Percentiles rank a stretch among this genome's conserved stretches.
These are phyloP conservation scores for Embidobia sp. DNA, from an alignment of 2,888 invertebrate genomes.

Conservation along the genomic window DNA sequence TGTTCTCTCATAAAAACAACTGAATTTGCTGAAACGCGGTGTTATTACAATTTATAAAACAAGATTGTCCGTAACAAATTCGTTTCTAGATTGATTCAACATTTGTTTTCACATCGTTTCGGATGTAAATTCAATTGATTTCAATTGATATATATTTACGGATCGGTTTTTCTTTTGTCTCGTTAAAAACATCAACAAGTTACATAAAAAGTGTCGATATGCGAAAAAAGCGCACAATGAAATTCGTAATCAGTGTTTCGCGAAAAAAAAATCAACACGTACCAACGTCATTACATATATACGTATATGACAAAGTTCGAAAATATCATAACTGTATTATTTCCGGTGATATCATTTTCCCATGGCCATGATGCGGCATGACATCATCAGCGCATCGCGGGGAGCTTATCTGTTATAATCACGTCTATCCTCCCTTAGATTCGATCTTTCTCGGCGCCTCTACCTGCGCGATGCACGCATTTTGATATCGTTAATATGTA, in stretches of 20 bases:
- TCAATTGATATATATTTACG: neutral
- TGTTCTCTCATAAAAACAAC: slow-evolving; percentile 1
- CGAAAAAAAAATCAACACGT: slow-evolving; percentile 25
- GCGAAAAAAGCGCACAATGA: slow-evolving; percentile 11
- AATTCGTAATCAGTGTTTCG: slow-evolving; percentile 23
- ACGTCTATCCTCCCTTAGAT: slow-evolving; percentile 49
- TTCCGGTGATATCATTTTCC: slow-evolving; percentile 37
- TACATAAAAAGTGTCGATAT: slow-evolving; percentile 4
- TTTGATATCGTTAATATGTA: slow-evolving; percentile 47
- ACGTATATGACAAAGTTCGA: too few relatives aligned
- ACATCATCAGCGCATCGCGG: slow-evolving; percentile 43
- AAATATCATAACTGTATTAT: slow-evolving; percentile 40
- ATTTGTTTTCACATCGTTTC: slow-evolving; percentile 1
- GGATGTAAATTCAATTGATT: slow-evolving; percentile 7
- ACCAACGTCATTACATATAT: too few relatives aligned
- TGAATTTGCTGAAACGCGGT: slow-evolving; percentile 11
- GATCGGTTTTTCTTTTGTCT: neutral
- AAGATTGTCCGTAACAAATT: slow-evolving; percentile 23
- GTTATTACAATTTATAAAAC: slow-evolving; percentile 42
- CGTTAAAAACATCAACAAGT: too few relatives aligned
- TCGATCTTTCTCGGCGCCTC: slow-evolving; percentile 50
- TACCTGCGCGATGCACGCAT: slow-evolving; percentile 57
- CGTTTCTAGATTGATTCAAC: slow-evolving; percentile 21
- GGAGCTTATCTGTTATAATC: slow-evolving; percentile 58
- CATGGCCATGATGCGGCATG: slow-evolving; percentile 32